Evolutionary conservation across 2,888 invertebrate species (phyloP).

Genomic region (Athalia cordata): DNA sequence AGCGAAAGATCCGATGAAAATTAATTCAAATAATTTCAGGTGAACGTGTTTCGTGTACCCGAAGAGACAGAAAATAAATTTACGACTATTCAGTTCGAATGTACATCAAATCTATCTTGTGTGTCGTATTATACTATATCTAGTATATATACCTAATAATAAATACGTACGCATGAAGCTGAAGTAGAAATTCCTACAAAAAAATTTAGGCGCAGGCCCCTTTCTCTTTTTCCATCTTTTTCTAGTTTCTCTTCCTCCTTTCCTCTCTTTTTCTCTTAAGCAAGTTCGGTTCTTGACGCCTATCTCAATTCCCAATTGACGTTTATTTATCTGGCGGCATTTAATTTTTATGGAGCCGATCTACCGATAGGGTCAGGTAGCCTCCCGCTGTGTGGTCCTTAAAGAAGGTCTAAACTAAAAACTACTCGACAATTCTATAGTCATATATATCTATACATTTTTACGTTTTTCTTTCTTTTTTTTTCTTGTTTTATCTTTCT

Average conservation of each 20-base stretch:
- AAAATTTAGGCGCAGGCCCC: not conserved
- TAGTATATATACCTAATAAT: too few species aligned
- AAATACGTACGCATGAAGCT: too few species aligned
- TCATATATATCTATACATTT: not conserved
- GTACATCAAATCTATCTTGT: too few species aligned
- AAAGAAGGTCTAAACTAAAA: not conserved
- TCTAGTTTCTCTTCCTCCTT: slow-evolving; percentile 40
- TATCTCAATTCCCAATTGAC: slow-evolving; percentile 71
- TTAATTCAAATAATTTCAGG: too few species aligned
- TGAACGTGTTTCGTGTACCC: too few species aligned
- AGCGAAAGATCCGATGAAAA: too few species aligned
- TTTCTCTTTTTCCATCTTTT: slow-evolving; percentile 41
- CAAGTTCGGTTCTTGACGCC: slow-evolving; percentile 33
- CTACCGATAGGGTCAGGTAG: slow-evolving; percentile 69
- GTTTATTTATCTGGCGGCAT: slow-evolving; percentile 72
- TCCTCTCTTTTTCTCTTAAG: not conserved
- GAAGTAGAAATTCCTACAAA: not conserved
- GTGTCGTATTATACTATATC: too few species aligned
- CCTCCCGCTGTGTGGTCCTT: slow-evolving; percentile 69
- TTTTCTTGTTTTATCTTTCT: too few species aligned
- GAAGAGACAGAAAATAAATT: too few species aligned
- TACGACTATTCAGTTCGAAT: too few species aligned
- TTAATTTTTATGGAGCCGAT: slow-evolving; percentile 72
- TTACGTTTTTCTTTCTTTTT: too few species aligned
- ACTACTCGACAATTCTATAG: not conserved